A percentile compares a stretch with the other conserved stretches of the same genome.
Evolutionary conservation across 2,888 invertebrate genomes (phyloP).

Genomic region (Oscheius onirici): DNA sequence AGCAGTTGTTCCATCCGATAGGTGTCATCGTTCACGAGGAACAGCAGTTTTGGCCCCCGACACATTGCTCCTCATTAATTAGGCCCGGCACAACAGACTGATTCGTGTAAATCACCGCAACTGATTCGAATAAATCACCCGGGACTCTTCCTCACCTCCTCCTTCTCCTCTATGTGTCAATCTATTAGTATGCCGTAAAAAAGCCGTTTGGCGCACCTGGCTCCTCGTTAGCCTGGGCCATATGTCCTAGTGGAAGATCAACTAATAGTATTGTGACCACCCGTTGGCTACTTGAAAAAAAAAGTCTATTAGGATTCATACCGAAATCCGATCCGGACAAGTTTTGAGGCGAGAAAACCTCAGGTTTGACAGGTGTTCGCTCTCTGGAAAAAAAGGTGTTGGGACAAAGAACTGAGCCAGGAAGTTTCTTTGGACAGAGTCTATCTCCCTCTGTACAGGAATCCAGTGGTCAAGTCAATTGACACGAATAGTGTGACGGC

Average conservation of each 20-base stretch:
- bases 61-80: conserved; percentile 31
- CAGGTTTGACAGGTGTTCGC: too few species aligned
- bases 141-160: background rate
- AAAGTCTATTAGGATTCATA: too few species aligned
- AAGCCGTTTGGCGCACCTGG: conserved; percentile 33
- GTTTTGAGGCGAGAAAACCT: too few species aligned
- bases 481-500: background rate
- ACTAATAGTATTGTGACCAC: conserved; percentile 30
- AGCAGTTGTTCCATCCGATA: conserved; percentile 22
- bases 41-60: conserved; percentile 32
- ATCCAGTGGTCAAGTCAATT: too few species aligned
- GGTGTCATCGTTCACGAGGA: conserved; percentile 29
- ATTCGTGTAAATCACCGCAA: conserved; percentile 32
- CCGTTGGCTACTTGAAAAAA: background rate
- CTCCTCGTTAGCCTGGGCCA: conserved; percentile 28
- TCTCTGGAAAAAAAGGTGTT: too few species aligned
- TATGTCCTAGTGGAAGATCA: background rate
- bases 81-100: conserved; percentile 24
- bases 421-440: too few species aligned
- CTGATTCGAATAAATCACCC: conserved; percentile 28
- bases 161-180: conserved; percentile 6
- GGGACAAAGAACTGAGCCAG: too few species aligned
- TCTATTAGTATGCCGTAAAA: conserved; percentile 33
- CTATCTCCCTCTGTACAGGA: too few species aligned
- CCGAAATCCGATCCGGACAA: too few species aligned